These are phyloP conservation scores for Drymodes brunneopygia DNA, from an alignment of 2,113 vertebrate species.

Conservation along the genomic window DNA sequence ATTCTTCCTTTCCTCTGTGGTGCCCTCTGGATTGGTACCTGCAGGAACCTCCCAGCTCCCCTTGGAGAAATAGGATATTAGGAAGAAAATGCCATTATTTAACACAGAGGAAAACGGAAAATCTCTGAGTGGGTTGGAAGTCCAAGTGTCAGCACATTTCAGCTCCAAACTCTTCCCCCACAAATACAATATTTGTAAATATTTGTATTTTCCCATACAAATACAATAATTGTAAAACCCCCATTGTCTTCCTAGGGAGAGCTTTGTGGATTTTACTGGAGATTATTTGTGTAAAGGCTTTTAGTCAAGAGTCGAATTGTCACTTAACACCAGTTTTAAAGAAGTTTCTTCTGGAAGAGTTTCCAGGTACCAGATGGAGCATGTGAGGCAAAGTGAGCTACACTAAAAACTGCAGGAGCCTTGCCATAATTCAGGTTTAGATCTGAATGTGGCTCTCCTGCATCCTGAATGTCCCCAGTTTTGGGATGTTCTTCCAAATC, in stretches of 20 bases:
- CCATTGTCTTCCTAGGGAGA: background rate
- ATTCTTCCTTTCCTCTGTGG: background rate
- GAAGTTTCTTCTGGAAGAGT: background rate
- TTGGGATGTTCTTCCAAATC: background rate
- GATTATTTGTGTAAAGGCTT: background rate
- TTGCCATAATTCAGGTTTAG: background rate
- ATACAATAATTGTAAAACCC: background rate
- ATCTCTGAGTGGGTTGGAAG: background rate
- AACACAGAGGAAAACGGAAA: background rate
- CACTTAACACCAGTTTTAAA: background rate
- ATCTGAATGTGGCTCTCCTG: background rate
- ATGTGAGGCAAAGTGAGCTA: fast-evolving
- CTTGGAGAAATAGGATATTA: background rate
- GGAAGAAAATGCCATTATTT: background rate
- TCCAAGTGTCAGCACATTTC: too few species aligned
- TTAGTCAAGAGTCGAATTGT: background rate
- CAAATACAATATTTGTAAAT: too few species aligned
- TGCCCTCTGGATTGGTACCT: background rate
- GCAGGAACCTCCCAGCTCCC: background rate
- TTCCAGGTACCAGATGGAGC: background rate
- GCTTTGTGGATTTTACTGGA: background rate
- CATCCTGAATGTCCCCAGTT: fast-evolving
- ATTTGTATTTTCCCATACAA: background rate
- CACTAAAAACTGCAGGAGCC: background rate
- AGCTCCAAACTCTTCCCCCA: background rate